phyloP scores from a whole-genome alignment of 2,113 vertebrate genomes.

The Ascaphus truei region DNA sequence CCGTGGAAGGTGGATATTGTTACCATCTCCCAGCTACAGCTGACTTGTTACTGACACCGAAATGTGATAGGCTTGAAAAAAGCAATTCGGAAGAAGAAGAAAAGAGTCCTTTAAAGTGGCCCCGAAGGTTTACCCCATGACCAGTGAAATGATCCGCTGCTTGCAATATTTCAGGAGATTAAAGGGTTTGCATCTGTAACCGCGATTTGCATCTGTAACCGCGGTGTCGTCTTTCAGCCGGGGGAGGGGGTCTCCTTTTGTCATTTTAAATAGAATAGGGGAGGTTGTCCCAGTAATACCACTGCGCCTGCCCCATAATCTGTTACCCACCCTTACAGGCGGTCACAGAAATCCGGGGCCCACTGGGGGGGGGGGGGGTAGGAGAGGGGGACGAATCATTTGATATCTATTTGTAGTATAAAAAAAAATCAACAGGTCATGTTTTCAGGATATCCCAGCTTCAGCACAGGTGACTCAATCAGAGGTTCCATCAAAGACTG shows the following conservation, averaged over 20 bases:
- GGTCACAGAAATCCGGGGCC: too few species aligned
- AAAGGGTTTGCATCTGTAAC: not conserved
- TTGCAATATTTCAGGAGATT: slow-evolving; percentile 6
- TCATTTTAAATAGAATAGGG: too few species aligned
- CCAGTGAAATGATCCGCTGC: not conserved
- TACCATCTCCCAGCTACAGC: not conserved
- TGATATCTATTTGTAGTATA: too few species aligned
- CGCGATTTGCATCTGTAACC: not conserved
- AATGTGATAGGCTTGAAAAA: slow-evolving; percentile 20
- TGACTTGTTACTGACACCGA: slow-evolving; percentile 3
- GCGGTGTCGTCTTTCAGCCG: slow-evolving; percentile 6
- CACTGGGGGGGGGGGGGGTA: too few species aligned
- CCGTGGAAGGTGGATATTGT: not conserved
- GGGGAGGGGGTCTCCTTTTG: not conserved
- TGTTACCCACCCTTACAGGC: too few species aligned
- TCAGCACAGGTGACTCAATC: too few species aligned
- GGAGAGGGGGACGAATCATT: too few species aligned
- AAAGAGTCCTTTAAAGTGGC: not conserved
- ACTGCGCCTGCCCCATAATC: too few species aligned
- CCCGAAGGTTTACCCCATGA: not conserved
- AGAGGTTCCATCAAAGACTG: too few species aligned
- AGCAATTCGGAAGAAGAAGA: not conserved
- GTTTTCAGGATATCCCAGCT: too few species aligned
- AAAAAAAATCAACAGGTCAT: too few species aligned
- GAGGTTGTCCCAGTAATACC: too few species aligned